Conservation (phyloP, 2,888 invertebrate species). For the Dendrolimus houi region DNA sequence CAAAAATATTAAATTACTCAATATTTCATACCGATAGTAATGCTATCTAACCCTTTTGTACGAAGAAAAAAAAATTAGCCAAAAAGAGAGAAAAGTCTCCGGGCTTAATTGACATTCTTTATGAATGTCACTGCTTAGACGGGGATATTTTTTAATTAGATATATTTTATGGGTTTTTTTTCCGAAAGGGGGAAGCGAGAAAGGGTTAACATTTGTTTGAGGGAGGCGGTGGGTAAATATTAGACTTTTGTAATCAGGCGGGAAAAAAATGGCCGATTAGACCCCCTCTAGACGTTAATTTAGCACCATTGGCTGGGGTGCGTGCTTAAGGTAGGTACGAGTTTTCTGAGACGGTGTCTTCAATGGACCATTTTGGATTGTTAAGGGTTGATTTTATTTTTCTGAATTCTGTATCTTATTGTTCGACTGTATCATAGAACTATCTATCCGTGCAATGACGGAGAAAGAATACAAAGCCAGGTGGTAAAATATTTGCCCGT, state of each 20-base stretch:
- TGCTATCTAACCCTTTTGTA: slow-evolving; percentile 74
- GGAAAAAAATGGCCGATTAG: slow-evolving; percentile 74
- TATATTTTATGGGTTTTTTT: slow-evolving; percentile 77
- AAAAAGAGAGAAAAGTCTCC: slow-evolving; percentile 59
- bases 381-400: too few species aligned
- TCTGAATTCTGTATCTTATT: too few species aligned
- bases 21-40: slow-evolving; percentile 76
- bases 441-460: too few species aligned
- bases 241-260: slow-evolving; percentile 74
- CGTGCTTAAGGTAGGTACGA: slow-evolving; percentile 45
- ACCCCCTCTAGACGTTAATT: slow-evolving; percentile 67
- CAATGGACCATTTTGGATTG: not conserved
- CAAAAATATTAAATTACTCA: slow-evolving; percentile 71
- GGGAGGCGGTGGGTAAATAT: slow-evolving; percentile 66
- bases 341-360: not conserved
- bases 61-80: slow-evolving; percentile 49
- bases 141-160: slow-evolving; percentile 78
- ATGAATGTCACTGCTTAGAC: slow-evolving; percentile 74
- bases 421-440: too few species aligned
- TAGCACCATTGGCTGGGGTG: slow-evolving; percentile 63
- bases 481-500: too few species aligned
- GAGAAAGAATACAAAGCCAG: too few species aligned
- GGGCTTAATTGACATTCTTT: slow-evolving; percentile 76
- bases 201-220: slow-evolving; percentile 76
- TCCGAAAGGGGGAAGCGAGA: slow-evolving; percentile 65